Evolutionary conservation across 2,888 invertebrate genomes (phyloP).

Genomic region (Coelopa pilipes): DNA sequence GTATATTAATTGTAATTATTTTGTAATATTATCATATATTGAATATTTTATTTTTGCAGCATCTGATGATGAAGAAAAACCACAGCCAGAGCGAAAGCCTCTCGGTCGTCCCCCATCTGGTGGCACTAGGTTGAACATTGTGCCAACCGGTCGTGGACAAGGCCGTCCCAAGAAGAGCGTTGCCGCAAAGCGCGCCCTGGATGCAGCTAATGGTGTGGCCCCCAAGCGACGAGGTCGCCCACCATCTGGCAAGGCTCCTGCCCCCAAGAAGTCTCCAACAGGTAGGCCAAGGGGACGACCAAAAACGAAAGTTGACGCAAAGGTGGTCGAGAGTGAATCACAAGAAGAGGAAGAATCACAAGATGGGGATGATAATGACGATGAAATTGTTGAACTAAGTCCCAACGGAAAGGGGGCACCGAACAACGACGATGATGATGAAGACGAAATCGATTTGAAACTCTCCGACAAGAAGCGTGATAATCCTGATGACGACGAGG

Average conservation of each 20-base stretch:
- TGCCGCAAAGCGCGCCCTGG: conserved; percentile 17
- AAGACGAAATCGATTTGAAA: background rate
- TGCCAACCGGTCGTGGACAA: conserved; percentile 54
- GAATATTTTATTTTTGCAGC: conserved; percentile 29
- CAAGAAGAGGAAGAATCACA: conserved; percentile 35
- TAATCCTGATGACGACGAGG: conserved; percentile 35
- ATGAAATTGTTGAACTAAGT: background rate
- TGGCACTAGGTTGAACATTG: conserved; percentile 54
- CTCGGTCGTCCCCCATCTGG: conserved; percentile 57
- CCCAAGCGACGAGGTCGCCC: conserved; percentile 49
- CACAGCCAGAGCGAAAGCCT: conserved; percentile 50
- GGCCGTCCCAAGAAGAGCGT: conserved; percentile 55
- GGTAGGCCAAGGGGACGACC: conserved; percentile 58
- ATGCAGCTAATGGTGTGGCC: conserved; percentile 34
- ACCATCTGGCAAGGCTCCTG: conserved; percentile 23
- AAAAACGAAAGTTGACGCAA: conserved; percentile 40
- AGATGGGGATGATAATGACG: conserved; percentile 32
- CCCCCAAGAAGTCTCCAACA: conserved; percentile 44
- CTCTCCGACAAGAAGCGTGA: conserved; percentile 36
- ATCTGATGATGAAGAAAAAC: conserved; percentile 45
- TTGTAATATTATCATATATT: background rate
- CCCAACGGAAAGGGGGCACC: conserved; percentile 6
- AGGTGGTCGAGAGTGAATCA: conserved; percentile 25
- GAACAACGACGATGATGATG: conserved; percentile 10
- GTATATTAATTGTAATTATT: conserved; percentile 36